A percentile compares a stretch with the other conserved stretches of the same genome.
Evolutionary conservation across 2,797 vertebrate species (phyloP).

Genomic region (Gymnocypris eckloni): DNA sequence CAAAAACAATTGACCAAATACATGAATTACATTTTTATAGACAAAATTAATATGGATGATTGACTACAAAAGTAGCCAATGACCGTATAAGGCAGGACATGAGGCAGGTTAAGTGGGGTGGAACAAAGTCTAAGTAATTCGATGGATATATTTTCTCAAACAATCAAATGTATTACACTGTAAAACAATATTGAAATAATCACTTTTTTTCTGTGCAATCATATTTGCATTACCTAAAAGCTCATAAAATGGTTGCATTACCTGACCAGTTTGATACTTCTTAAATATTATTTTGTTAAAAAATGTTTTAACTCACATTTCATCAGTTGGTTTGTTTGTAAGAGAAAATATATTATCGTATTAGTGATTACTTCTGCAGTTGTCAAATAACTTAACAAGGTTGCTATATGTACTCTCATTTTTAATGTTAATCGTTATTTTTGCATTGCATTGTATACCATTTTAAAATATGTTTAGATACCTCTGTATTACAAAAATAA

Average conservation of each 20-base stretch:
- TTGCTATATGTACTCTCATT: too few species aligned
- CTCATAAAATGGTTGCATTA: background rate
- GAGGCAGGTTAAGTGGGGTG: background rate
- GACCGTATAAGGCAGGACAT: background rate
- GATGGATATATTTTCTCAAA: background rate
- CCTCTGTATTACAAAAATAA: background rate
- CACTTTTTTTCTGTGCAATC: background rate
- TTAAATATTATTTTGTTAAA: background rate
- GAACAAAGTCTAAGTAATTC: background rate
- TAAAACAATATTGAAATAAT: background rate
- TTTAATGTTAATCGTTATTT: too few species aligned
- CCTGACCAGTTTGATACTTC: background rate
- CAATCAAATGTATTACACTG: background rate
- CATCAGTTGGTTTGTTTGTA: background rate
- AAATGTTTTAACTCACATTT: background rate
- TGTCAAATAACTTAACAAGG: too few species aligned
- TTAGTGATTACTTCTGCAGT: background rate
- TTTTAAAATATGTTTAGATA: background rate
- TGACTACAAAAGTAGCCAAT: constrained; percentile 16
- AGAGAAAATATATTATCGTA: background rate
- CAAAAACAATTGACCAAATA: background rate
- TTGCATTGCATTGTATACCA: background rate
- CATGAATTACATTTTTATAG: constrained; percentile 22
- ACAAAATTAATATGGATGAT: constrained; percentile 24
- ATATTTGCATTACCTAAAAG: background rate